Percentiles rank a stretch among this genome's conserved stretches.
Evolutionary conservation across 2,888 invertebrate genomes (phyloP).

Genomic region (Sarcophaga variegata): DNA sequence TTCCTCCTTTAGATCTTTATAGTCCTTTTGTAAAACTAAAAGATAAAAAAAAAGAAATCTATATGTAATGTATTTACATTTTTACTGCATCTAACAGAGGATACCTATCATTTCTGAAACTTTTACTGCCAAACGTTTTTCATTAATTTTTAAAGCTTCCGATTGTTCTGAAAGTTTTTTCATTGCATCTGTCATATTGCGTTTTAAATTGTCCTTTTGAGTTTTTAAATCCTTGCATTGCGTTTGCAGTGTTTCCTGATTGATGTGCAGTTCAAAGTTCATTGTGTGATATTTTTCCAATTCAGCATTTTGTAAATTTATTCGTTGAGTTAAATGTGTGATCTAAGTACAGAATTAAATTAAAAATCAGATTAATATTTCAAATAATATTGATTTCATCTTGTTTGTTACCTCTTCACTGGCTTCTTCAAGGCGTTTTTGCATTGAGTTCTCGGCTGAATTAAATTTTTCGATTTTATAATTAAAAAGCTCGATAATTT

Average conservation of each 20-base stretch:
- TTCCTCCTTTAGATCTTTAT: slow-evolving; percentile 74
- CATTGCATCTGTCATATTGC: slow-evolving; percentile 76
- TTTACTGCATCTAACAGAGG: not conserved
- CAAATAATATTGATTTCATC: too few relatives aligned
- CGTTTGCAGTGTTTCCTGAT: slow-evolving; percentile 78
- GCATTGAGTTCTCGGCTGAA: slow-evolving; percentile 74
- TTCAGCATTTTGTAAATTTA: slow-evolving; percentile 78
- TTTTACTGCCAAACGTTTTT: slow-evolving; percentile 77
- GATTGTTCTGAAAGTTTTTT: slow-evolving; percentile 78
- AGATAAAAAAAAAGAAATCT: slow-evolving; percentile 25
- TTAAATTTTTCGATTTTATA: slow-evolving; percentile 79
- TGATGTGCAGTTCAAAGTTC: slow-evolving; percentile 80
- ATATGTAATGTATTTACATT: not conserved
- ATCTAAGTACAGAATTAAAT: slow-evolving; percentile 70
- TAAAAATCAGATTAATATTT: not conserved
- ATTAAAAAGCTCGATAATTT: slow-evolving; percentile 80
- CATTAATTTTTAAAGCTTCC: slow-evolving; percentile 76
- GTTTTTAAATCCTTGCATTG: slow-evolving; percentile 78
- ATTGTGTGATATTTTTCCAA: slow-evolving; percentile 78
- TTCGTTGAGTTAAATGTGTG: slow-evolving; percentile 76
- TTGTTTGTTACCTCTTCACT: slow-evolving; percentile 73
- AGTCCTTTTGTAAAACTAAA: slow-evolving; percentile 76
- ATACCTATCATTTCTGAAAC: slow-evolving; percentile 77
- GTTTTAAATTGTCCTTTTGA: slow-evolving; percentile 78
- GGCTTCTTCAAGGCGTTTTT: slow-evolving; percentile 78